phyloP scores from a whole-genome alignment of 2,113 vertebrate genomes.

The Mionectes macconnelli region DNA sequence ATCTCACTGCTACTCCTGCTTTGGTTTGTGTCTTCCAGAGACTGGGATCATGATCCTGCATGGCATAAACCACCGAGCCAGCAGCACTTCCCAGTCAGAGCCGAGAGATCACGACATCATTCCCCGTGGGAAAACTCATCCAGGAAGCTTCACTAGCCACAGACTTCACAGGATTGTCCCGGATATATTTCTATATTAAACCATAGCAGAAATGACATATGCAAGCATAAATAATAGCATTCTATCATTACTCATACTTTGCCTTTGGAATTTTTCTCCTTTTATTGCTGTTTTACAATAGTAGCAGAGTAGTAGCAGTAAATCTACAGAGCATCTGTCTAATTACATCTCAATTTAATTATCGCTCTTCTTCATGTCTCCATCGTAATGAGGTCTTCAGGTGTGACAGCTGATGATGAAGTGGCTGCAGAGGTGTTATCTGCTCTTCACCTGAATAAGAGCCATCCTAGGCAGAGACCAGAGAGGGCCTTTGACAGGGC shows the following conservation, averaged over 20 bases:
- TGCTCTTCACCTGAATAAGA: neutral
- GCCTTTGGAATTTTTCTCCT: neutral
- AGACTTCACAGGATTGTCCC: neutral
- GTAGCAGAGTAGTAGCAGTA: neutral
- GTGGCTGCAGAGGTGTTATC: conserved; percentile 8
- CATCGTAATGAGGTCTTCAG: conserved; percentile 5
- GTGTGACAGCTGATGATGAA: neutral
- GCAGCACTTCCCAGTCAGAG: neutral
- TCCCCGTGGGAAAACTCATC: neutral
- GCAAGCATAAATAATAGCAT: neutral
- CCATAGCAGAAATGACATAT: neutral
- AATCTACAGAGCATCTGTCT: neutral
- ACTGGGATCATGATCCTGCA: neutral
- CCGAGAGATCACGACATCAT: neutral
- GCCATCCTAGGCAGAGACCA: neutral
- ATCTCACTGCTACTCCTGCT: neutral
- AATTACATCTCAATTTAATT: neutral
- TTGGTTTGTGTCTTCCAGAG: neutral
- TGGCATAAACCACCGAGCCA: rapidly evolving
- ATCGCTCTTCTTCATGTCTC: neutral
- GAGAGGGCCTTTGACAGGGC: neutral
- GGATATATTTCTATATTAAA: neutral
- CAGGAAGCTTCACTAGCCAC: neutral
- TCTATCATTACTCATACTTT: conserved; percentile 7
- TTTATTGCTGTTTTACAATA: neutral